Percentiles rank a stretch among this genome's conserved stretches.
Conservation (phyloP, 2,113 vertebrate species). For the Dicerorhinus sumatrensis region DNA sequence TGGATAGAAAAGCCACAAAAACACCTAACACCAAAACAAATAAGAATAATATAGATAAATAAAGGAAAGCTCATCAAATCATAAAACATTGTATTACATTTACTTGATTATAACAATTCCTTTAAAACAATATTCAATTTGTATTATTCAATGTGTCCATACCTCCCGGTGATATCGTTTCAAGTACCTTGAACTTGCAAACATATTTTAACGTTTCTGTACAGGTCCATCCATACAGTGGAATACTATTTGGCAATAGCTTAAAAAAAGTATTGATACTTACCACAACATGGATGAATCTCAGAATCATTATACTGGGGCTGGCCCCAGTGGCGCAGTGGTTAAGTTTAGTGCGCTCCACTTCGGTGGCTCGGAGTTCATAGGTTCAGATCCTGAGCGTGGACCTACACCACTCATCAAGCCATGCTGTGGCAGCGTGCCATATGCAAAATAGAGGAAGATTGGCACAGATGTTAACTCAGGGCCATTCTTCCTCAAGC, state of each 20-base stretch:
- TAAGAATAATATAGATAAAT: background rate
- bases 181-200: background rate
- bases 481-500: too few species aligned
- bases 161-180: background rate
- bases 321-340: too few species aligned
- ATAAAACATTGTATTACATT: background rate
- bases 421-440: too few species aligned
- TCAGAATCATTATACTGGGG: background rate
- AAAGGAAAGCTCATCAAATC: background rate
- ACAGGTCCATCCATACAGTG: background rate
- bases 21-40: background rate
- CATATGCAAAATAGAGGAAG: too few species aligned
- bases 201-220: background rate
- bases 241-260: background rate
- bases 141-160: background rate
- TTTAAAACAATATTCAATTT: background rate
- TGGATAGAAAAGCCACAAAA: background rate
- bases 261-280: background rate
- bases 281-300: background rate
- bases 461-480: too few species aligned
- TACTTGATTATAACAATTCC: background rate
- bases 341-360: too few species aligned
- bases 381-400: too few species aligned
- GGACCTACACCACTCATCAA: too few species aligned
- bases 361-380: too few species aligned